Evolutionary conservation across 2,113 vertebrate species (phyloP).

Genomic region (Enhydra lutris): DNA sequence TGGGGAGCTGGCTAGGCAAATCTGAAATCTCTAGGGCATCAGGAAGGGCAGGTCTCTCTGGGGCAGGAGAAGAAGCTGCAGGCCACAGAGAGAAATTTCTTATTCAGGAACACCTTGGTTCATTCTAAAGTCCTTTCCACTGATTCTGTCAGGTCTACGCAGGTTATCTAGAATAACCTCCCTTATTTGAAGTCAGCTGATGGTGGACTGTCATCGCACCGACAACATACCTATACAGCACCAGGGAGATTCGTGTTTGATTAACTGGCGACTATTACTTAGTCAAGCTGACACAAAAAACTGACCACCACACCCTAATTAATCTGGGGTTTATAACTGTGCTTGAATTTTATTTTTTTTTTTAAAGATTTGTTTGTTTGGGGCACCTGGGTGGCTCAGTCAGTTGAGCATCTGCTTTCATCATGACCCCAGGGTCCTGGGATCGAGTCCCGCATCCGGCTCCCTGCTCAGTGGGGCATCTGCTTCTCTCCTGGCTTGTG

Average conservation of each 20-base stretch:
- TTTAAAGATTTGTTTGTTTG: neutral
- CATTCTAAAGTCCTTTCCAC: neutral
- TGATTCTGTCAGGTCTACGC: neutral
- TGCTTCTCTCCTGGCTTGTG: too few relatives aligned
- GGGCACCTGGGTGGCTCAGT: too few relatives aligned
- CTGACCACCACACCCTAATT: neutral
- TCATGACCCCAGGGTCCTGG: too few relatives aligned
- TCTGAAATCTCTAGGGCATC: neutral
- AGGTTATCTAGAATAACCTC: neutral
- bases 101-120: neutral
- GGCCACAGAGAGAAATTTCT: neutral
- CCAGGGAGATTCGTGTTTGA: neutral
- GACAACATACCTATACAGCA: neutral
- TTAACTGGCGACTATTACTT: neutral
- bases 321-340: neutral
- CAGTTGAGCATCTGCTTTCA: too few relatives aligned
- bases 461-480: too few relatives aligned
- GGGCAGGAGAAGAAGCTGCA: neutral
- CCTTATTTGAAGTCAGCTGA: neutral
- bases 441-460: too few relatives aligned
- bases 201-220: neutral
- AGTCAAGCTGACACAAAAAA: neutral
- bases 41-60: neutral
- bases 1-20: neutral
- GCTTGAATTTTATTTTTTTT: neutral